Evolutionary conservation across 2,113 vertebrate species (phyloP), one percentile per base, ranked within the genome.

Genomic region (Nycticryphes semicollaris): DNA sequence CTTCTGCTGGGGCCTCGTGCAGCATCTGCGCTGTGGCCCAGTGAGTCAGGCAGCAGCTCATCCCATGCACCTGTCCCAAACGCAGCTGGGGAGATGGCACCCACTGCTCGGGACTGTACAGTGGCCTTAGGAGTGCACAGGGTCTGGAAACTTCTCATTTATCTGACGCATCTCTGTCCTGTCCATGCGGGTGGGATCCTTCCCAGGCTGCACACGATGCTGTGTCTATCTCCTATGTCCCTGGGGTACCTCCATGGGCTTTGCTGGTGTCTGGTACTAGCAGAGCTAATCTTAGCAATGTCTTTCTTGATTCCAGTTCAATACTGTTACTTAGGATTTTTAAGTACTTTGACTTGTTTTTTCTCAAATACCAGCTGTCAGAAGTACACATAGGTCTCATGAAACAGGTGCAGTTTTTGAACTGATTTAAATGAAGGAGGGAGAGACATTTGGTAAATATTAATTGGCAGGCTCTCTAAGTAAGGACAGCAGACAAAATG

Each of bases 321-420:
- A 89, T 1, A 4, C 25, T 51, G 68, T 77, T 93, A 62, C 41
- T 79, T 77, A 47, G 57, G 67, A 80, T 90, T 80, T 96, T 76
- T 5, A 73, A 73, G 59, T 85, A 87, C 33, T 92, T 84, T 75
- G 67, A 48, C 75, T 81, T 91, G 59, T 82, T 86, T 77, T 67
- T 86, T 84, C 76, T 82, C 60, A 84, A 84, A 50, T 94, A 89
- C 93, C 73, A 87, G 89, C 64, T 94, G 92, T 91, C 90, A 93
- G 78, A 90, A 94, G 43, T 39, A 45, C 69, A 47, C 35, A 66
- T 22, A 89, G 83, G 86, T 96, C 92, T 94, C 23, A 41, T 27
- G 68, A 83, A 96, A 92, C 88, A 95, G 95, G 79, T 92, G 84
- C 90, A 57, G 86, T 43, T 87, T 96, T 89, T 79, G 84, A 91